Evolutionary conservation across 2,888 invertebrate species (phyloP).

Genomic region (Diadromus collaris): DNA sequence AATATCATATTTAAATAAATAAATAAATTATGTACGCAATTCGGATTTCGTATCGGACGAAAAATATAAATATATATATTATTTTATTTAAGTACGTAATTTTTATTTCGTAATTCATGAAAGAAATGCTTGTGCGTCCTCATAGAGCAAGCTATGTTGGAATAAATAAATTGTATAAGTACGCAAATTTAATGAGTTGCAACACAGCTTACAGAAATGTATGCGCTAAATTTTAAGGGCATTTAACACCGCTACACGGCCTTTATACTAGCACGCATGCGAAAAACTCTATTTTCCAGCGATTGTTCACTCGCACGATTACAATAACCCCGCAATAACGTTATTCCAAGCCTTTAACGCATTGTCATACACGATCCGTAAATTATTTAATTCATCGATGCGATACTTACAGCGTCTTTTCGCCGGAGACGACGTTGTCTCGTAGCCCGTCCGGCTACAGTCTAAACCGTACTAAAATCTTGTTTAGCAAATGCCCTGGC

Average conservation of each 20-base stretch:
- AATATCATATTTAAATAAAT: neutral
- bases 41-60: neutral
- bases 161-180: too few species aligned
- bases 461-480: conserved; percentile 68
- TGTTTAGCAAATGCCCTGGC: conserved; percentile 64
- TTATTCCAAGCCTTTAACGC: neutral
- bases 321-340: neutral
- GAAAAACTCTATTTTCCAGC: neutral
- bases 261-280: too few species aligned
- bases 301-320: conserved; percentile 10
- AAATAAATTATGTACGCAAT: neutral
- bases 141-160: too few species aligned
- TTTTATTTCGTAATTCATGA: too few species aligned
- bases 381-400: conserved; percentile 35
- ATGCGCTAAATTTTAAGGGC: too few species aligned
- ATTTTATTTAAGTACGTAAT: too few species aligned
- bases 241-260: too few species aligned
- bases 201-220: neutral
- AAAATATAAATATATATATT: too few species aligned
- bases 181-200: conserved; percentile 2
- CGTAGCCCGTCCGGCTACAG: conserved; percentile 65
- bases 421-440: conserved; percentile 56
- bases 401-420: conserved; percentile 61
- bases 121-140: too few species aligned
- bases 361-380: neutral